A percentile compares a stretch with the other conserved stretches of the same genome.
phyloP scores from a whole-genome alignment of 23 tunicate genomes.

The Ciona savignyi region DNA sequence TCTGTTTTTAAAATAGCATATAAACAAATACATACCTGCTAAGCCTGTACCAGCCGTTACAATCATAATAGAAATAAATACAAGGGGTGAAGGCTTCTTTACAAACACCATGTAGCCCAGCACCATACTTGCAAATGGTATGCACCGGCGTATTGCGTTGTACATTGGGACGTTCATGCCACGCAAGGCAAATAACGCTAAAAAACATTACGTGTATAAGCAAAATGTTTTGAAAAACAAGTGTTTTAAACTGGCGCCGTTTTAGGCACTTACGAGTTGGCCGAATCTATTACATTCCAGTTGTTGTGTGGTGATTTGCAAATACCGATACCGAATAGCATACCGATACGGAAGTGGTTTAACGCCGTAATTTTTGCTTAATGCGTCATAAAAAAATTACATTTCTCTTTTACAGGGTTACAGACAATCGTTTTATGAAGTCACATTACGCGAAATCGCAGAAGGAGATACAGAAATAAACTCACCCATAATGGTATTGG shows the following conservation, averaged over 20 bases:
- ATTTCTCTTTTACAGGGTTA: too few relatives aligned
- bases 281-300: too few relatives aligned
- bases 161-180: conserved; percentile 99
- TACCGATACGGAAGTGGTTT: too few relatives aligned
- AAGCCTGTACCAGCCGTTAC: conserved; percentile 67
- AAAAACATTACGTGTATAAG: conserved; percentile 1
- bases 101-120: conserved; percentile 46
- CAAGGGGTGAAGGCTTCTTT: conserved; percentile 29
- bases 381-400: too few relatives aligned
- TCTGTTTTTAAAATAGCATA: too few relatives aligned
- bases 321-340: background rate
- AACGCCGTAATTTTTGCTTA: too few relatives aligned
- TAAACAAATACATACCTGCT: conserved; percentile 44
- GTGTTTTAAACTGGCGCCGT: too few relatives aligned
- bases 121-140: conserved; percentile 67
- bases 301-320: background rate
- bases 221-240: background rate
- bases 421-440: too few relatives aligned
- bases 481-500: conserved; percentile 70
- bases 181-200: conserved; percentile 77
- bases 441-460: too few relatives aligned
- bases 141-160: conserved; percentile 80
- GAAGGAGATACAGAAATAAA: background rate
- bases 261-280: too few relatives aligned
- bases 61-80: conserved; percentile 40